phyloP scores from a whole-genome alignment of 2,113 vertebrate species.

The Corythoichthys haematopterus region DNA sequence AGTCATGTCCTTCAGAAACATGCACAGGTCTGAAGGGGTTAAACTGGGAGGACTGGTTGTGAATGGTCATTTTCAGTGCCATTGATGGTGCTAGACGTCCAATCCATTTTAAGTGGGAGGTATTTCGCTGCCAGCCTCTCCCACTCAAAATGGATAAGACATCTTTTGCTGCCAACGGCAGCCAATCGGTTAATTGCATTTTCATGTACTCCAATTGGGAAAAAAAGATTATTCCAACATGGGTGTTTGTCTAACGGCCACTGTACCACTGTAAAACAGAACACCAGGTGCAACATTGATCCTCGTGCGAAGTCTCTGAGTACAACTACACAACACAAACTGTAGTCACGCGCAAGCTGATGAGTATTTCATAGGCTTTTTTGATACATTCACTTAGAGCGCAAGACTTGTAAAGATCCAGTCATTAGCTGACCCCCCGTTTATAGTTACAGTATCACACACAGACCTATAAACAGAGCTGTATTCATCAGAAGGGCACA shows the following conservation, averaged over 20 bases:
- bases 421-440: constrained; percentile 48
- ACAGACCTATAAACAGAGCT: constrained; percentile 44
- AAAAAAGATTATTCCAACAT: too few relatives aligned
- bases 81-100: too few relatives aligned
- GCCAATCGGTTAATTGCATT: too few relatives aligned
- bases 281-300: background rate
- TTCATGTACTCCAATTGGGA: too few relatives aligned
- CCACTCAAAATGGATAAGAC: too few relatives aligned
- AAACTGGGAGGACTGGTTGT: too few relatives aligned
- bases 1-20: too few relatives aligned
- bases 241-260: background rate
- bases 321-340: constrained; percentile 22
- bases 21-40: too few relatives aligned
- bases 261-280: background rate
- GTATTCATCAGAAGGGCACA: constrained; percentile 20
- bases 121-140: too few relatives aligned
- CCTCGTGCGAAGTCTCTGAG: background rate
- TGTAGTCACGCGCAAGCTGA: constrained; percentile 11
- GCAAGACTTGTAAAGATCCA: constrained; percentile 55
- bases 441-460: constrained; percentile 53
- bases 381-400: constrained; percentile 43
- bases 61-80: too few relatives aligned
- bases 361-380: constrained; percentile 46
- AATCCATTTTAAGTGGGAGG: too few relatives aligned
- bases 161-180: too few relatives aligned